Conservation (phyloP, 2,113 vertebrate genomes). For the Sylvilagus bachmani region DNA sequence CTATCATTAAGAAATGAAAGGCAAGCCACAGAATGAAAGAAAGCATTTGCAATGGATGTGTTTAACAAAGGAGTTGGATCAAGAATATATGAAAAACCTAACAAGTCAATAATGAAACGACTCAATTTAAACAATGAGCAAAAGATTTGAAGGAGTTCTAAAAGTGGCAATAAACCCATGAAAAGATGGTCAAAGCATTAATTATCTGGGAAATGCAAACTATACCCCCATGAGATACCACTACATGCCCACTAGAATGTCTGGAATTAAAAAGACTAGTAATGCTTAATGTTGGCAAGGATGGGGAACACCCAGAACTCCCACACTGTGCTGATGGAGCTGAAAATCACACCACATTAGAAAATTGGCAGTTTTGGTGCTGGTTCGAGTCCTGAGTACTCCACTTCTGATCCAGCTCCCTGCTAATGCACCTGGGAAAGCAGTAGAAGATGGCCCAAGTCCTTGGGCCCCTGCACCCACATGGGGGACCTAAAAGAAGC, state of each 20-base stretch:
- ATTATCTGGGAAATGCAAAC: background rate
- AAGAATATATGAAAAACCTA: background rate
- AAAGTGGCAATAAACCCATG: background rate
- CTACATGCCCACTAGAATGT: background rate
- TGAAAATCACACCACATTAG: background rate
- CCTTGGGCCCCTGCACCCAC: too few species aligned
- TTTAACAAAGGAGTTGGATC: slow-evolving; percentile 12
- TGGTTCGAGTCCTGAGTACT: too few species aligned
- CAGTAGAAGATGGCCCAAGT: too few species aligned
- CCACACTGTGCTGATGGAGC: background rate
- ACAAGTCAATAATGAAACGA: background rate
- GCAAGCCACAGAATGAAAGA: background rate
- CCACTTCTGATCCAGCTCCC: too few species aligned
- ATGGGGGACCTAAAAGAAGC: too few species aligned
- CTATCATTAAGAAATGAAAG: background rate
- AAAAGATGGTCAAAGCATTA: background rate
- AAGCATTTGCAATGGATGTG: background rate
- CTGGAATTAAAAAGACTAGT: background rate
- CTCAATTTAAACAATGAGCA: background rate
- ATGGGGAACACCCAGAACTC: background rate
- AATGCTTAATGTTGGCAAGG: background rate
- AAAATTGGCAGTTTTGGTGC: background rate
- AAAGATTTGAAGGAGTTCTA: background rate
- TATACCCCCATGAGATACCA: background rate
- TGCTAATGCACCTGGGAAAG: too few species aligned